These are phyloP conservation scores for Orthosia incerta DNA, from an alignment of 2,888 invertebrate species.

Conservation along the genomic window DNA sequence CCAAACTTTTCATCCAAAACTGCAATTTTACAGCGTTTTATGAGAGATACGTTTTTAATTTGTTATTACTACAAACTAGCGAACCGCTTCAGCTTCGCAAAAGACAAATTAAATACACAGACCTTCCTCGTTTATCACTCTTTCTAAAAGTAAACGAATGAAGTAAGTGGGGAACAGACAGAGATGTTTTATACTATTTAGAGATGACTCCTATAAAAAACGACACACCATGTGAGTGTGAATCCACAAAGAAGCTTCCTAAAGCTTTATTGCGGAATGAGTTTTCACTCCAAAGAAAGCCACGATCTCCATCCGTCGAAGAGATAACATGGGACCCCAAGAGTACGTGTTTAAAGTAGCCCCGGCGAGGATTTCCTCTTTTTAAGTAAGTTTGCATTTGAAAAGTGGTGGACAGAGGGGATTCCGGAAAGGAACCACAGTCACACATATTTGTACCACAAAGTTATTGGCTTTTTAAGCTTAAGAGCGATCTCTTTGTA, in stretches of 20 bases:
- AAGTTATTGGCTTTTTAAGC: conserved; percentile 15
- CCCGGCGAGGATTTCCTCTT: conserved; percentile 49
- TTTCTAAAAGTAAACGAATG: no score
- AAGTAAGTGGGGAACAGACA: no score
- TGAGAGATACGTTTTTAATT: background rate
- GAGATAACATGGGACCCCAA: conserved; percentile 50
- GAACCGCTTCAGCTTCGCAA: no score
- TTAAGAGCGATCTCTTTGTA: background rate
- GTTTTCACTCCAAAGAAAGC: conserved; percentile 33
- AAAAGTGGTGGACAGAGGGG: conserved; percentile 44
- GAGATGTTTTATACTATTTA: no score
- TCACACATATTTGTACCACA: conserved; percentile 23
- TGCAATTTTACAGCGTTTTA: no score
- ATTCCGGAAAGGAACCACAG: conserved; percentile 24
- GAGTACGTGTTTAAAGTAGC: conserved; percentile 56
- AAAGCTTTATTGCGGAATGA: conserved; percentile 41
- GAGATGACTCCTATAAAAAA: background rate
- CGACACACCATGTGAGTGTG: background rate
- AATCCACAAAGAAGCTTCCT: conserved; percentile 5
- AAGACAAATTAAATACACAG: no score
- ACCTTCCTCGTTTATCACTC: no score
- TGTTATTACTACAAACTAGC: background rate
- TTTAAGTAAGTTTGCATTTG: conserved; percentile 56
- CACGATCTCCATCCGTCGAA: conserved; percentile 41
- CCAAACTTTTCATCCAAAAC: no score